phyloP scores from a whole-genome alignment of 1,140 invertebrate species.

The Bombus waltoni region DNA sequence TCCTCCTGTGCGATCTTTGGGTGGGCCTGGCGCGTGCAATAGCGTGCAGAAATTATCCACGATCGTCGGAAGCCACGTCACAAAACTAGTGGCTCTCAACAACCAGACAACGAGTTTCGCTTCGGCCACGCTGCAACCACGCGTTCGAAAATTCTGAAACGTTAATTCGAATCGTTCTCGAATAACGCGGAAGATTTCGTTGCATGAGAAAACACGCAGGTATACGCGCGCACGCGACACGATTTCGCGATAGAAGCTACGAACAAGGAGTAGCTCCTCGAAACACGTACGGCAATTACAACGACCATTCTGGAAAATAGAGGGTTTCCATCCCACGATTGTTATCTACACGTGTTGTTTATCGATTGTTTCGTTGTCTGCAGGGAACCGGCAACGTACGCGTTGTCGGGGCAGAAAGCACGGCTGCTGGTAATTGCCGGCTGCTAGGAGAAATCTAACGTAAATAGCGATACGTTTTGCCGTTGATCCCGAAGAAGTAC shows the following conservation, averaged over 20 bases:
- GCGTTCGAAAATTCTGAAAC: constrained; percentile 72
- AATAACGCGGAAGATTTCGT: constrained; percentile 18
- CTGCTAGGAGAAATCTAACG: constrained; percentile 59
- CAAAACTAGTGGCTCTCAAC: too few relatives aligned
- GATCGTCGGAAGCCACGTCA: too few relatives aligned
- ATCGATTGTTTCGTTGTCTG: constrained; percentile 80
- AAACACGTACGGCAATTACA: constrained; percentile 77
- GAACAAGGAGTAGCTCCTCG: constrained; percentile 59
- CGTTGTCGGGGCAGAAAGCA: constrained; percentile 68
- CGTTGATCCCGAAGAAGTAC: constrained; percentile 56
- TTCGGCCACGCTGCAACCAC: neutral
- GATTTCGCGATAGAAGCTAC: constrained; percentile 41
- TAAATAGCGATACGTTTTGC: constrained; percentile 53
- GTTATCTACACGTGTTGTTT: constrained; percentile 82
- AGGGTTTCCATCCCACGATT: constrained; percentile 77
- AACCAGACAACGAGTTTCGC: constrained; percentile 20
- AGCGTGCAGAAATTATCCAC: too few relatives aligned
- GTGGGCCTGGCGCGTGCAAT: too few relatives aligned
- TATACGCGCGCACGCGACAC: constrained; percentile 50
- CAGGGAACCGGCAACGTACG: constrained; percentile 65
- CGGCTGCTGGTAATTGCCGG: constrained; percentile 74
- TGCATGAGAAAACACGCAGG: neutral
- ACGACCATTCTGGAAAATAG: constrained; percentile 74
- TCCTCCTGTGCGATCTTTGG: too few relatives aligned
- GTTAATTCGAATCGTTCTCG: neutral